Conservation (phyloP, 2,888 invertebrate genomes). For the Sesia apiformis region DNA sequence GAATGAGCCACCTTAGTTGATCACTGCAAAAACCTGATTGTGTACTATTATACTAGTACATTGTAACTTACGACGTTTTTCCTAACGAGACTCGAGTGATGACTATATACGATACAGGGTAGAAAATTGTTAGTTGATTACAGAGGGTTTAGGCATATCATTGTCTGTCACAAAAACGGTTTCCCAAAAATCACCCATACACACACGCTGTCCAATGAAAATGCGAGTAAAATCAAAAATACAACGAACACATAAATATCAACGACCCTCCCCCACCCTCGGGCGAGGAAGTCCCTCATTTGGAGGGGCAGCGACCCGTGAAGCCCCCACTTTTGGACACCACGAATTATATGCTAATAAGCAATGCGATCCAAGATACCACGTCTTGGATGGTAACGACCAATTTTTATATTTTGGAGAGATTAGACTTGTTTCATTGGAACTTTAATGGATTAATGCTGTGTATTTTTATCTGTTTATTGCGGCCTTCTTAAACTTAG, state of each 20-base stretch:
- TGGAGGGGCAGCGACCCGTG: constrained; percentile 67
- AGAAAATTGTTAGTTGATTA: neutral
- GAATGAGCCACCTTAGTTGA: too few species aligned
- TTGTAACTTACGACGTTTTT: too few species aligned
- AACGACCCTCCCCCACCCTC: constrained; percentile 43
- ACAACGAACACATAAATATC: constrained; percentile 26
- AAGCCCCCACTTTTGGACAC: constrained; percentile 58
- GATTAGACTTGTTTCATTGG: neutral
- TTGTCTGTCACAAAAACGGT: neutral
- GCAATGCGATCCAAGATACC: constrained; percentile 46
- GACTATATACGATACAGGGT: neutral
- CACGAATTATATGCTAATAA: constrained; percentile 72
- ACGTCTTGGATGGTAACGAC: constrained; percentile 26
- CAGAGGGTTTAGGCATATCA: neutral
- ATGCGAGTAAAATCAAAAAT: constrained; percentile 23
- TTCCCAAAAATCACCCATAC: constrained; percentile 22
- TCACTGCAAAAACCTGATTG: too few species aligned
- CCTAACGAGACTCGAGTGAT: neutral
- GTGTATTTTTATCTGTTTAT: too few species aligned
- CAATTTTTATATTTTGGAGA: constrained; percentile 13
- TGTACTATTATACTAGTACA: too few species aligned
- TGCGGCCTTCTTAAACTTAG: too few species aligned
- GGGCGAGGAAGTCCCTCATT: constrained; percentile 68
- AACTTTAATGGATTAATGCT: too few species aligned
- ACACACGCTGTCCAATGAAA: constrained; percentile 36